Percentiles rank a stretch among this genome's conserved stretches.
Conservation (phyloP, 2,888 invertebrate genomes). For the Meganola albula region DNA sequence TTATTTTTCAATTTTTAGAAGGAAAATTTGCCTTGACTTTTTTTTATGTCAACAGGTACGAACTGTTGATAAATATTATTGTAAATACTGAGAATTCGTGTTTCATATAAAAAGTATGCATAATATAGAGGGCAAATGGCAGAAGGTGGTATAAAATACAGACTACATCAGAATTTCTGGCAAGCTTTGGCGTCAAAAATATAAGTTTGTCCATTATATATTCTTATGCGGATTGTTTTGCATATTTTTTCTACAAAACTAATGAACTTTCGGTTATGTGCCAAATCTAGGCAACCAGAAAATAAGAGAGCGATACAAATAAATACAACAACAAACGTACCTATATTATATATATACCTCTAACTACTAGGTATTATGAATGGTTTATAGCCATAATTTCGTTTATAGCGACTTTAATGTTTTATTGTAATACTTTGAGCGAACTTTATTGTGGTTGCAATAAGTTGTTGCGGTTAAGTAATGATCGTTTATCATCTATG, state of each 20-base stretch:
- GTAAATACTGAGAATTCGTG: too few species aligned
- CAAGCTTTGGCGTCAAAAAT: conserved; percentile 5
- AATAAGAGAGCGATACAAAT: conserved; percentile 4
- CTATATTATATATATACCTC: conserved; percentile 3
- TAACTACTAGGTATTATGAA: too few species aligned
- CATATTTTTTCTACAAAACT: conserved; percentile 23
- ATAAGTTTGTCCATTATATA: conserved; percentile 27
- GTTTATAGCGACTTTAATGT: neutral
- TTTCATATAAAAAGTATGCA: too few species aligned
- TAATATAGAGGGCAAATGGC: too few species aligned
- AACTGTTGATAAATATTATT: too few species aligned
- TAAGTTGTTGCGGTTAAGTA: conserved; percentile 17
- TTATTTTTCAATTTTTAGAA: too few species aligned
- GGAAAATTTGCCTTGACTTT: too few species aligned
- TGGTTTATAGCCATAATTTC: neutral
- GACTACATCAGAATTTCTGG: conserved; percentile 10
- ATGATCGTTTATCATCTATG: too few species aligned
- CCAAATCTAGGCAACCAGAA: conserved; percentile 26
- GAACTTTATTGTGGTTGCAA: conserved; percentile 7
- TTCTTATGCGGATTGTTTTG: conserved; percentile 37
- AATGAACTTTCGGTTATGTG: conserved; percentile 22
- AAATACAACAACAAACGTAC: conserved; percentile 4
- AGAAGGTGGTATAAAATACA: conserved; percentile 1
- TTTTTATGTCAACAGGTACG: too few species aligned
- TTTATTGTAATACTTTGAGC: neutral